A percentile compares a stretch with the other conserved stretches of the same genome.
Conservation (phyloP, 2,888 invertebrate species). For the Drosophila ustulata region DNA sequence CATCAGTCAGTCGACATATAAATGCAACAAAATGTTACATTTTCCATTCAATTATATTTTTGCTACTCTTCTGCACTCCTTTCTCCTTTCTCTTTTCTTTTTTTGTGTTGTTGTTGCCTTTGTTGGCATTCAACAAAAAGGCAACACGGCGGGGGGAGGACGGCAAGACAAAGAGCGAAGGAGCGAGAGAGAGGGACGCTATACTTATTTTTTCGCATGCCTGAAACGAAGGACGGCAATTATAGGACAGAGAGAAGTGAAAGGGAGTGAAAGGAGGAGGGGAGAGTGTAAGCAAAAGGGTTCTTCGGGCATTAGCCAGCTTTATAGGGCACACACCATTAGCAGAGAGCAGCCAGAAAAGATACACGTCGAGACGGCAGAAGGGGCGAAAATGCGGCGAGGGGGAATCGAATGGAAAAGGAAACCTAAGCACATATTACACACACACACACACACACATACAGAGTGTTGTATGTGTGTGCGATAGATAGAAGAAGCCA, state of each 20-base stretch:
- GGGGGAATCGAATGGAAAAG: neutral
- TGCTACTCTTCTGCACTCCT: conserved; percentile 6
- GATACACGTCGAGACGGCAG: neutral
- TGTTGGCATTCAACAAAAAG: conserved; percentile 48
- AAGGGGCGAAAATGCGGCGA: neutral
- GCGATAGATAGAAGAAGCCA: conserved; percentile 34
- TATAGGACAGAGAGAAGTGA: conserved; percentile 32
- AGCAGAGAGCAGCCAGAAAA: conserved; percentile 50
- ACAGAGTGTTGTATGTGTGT: neutral
- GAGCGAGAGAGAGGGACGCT: conserved; percentile 1
- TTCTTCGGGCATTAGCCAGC: conserved; percentile 62
- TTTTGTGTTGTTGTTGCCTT: conserved; percentile 25
- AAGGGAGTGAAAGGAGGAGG: conserved; percentile 19
- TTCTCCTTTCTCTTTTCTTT: neutral
- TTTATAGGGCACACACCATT: conserved; percentile 67
- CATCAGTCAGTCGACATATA: conserved; percentile 44
- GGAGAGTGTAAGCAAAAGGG: conserved; percentile 42
- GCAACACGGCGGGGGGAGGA: conserved; percentile 15
- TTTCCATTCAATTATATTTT: conserved; percentile 59
- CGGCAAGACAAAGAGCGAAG: neutral
- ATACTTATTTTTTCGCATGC: conserved; percentile 49
- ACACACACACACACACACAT: neutral
- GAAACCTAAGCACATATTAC: conserved; percentile 28
- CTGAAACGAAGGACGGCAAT: conserved; percentile 50
- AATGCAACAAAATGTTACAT: conserved; percentile 63